A percentile compares a stretch with the other conserved stretches of the same genome.
phyloP scores from a whole-genome alignment of 2,797 vertebrate species.

The Mastacembelus armatus region DNA sequence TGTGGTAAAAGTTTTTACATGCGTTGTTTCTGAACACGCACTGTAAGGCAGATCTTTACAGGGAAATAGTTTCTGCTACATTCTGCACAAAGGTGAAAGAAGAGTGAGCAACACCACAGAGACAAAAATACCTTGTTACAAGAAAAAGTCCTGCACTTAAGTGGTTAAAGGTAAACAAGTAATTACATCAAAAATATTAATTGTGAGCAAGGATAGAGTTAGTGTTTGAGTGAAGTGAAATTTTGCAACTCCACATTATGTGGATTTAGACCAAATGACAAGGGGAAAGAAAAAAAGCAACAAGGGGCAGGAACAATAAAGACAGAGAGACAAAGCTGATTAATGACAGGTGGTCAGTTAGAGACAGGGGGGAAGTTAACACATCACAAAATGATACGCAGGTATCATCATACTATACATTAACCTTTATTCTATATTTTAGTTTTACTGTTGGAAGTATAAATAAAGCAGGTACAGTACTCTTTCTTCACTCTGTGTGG shows the following conservation, averaged over 20 bases:
- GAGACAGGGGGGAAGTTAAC: not conserved
- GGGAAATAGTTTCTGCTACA: not conserved
- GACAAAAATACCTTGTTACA: no score
- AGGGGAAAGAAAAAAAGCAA: not conserved
- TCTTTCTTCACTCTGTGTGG: no score
- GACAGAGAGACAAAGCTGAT: not conserved
- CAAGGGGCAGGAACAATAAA: not conserved
- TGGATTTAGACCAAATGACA: not conserved
- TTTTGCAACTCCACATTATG: not conserved
- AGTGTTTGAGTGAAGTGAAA: not conserved
- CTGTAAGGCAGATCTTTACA: not conserved
- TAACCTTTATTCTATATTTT: not conserved
- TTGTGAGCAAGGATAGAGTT: not conserved
- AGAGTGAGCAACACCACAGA: not conserved
- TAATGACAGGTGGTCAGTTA: not conserved
- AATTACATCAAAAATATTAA: not conserved
- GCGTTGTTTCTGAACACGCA: not conserved
- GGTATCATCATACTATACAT: not conserved
- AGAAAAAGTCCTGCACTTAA: no score
- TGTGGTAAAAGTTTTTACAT: not conserved
- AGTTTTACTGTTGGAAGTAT: not conserved
- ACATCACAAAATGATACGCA: not conserved
- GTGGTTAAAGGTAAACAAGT: no score
- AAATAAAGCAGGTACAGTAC: not conserved
- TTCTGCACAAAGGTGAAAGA: slow-evolving; percentile 13